Percentiles rank a stretch among this genome's conserved stretches.
These are phyloP conservation scores for Cheilinus undulatus DNA, from an alignment of 2,113 vertebrate species.

Conservation along the genomic window DNA sequence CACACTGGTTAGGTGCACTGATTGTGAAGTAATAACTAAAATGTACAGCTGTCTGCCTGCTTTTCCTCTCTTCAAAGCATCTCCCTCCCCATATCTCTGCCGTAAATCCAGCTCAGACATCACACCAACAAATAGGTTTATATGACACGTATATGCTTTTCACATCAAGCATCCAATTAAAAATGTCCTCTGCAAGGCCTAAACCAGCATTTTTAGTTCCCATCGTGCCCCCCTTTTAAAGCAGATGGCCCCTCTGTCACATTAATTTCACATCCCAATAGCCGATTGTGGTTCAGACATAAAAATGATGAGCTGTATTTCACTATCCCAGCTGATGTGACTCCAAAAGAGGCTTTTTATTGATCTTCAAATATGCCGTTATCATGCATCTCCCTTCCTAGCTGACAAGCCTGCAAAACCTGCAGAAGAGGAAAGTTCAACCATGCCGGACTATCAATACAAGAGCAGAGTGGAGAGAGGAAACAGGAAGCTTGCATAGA, in stretches of 20 bases:
- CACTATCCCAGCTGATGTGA: conserved; percentile 57
- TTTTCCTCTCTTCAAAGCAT: conserved; percentile 7
- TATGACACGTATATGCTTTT: conserved; percentile 77
- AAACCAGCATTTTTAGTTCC: conserved; percentile 50
- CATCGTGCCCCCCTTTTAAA: conserved; percentile 33
- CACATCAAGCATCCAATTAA: conserved; percentile 73
- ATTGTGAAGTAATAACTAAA: conserved; percentile 31
- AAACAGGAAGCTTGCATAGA: not conserved
- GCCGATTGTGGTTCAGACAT: conserved; percentile 68
- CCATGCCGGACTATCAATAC: conserved; percentile 46
- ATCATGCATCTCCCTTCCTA: conserved; percentile 50
- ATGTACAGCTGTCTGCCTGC: conserved; percentile 2
- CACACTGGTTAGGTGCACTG: conserved; percentile 14
- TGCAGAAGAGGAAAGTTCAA: conserved; percentile 73
- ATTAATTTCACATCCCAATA: conserved; percentile 79
- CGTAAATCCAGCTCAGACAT: conserved; percentile 58
- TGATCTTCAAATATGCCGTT: conserved; percentile 68
- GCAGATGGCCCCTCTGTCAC: conserved; percentile 74
- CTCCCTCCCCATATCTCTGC: not conserved
- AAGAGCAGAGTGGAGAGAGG: conserved; percentile 16
- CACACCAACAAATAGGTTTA: conserved; percentile 66
- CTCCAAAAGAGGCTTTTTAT: conserved; percentile 68
- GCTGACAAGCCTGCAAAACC: conserved; percentile 63
- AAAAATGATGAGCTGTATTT: conserved; percentile 79
- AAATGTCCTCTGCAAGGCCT: conserved; percentile 68